A percentile compares a stretch with the other conserved stretches of the same genome.
These are phyloP conservation scores for Melipona quadrifasciata DNA, from an alignment of 1,140 invertebrate genomes.

Conservation along the genomic window DNA sequence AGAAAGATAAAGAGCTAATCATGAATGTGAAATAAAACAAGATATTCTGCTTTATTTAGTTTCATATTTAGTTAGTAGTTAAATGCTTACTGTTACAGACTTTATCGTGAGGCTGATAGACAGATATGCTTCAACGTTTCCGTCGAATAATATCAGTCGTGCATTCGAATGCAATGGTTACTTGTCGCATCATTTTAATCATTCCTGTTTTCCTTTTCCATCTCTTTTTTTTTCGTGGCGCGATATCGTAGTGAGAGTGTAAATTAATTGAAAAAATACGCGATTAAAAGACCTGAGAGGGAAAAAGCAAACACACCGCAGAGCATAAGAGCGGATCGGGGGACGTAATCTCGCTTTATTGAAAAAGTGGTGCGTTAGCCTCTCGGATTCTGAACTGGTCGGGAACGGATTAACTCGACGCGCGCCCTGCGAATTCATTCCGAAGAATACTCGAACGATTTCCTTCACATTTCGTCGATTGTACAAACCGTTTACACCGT, in stretches of 20 bases:
- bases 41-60: slow-evolving; percentile 12
- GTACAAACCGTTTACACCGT: background rate
- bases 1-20: background rate
- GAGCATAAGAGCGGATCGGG: slow-evolving; percentile 32
- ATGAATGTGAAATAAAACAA: background rate
- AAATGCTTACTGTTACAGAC: slow-evolving; percentile 9
- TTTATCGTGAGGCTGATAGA: slow-evolving; percentile 44
- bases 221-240: background rate
- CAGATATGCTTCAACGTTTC: slow-evolving; percentile 53
- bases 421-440: background rate
- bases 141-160: background rate
- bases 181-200: background rate
- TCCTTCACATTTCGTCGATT: background rate
- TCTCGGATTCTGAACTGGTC: slow-evolving; percentile 73
- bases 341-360: slow-evolving; percentile 70
- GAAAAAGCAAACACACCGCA: slow-evolving; percentile 48
- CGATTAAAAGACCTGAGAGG: slow-evolving; percentile 45
- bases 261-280: slow-evolving; percentile 72
- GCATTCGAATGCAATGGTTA: background rate
- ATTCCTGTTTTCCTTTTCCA: background rate
- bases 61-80: slow-evolving; percentile 2
- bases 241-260: slow-evolving; percentile 41
- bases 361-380: slow-evolving; percentile 68
- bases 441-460: background rate
- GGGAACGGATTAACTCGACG: slow-evolving; percentile 38